Evolutionary conservation across 2,888 invertebrate genomes (phyloP), one percentile per base, ranked within the genome.

Genomic region (Chrysotoxum bicinctum): DNA sequence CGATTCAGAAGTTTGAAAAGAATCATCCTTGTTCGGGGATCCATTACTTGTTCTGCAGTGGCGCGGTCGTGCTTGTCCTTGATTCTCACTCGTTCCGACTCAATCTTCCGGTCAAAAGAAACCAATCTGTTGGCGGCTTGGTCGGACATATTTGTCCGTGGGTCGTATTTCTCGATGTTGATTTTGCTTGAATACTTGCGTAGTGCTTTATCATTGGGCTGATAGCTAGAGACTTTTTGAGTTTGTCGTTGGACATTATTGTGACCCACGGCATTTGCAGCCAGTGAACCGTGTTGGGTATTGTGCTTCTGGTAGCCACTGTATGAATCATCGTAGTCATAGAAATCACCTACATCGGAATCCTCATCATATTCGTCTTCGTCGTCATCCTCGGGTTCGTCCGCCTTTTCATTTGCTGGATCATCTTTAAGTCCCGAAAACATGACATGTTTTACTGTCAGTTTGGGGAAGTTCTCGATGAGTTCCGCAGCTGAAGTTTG

Each of bases 31-130:
- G 99, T 99, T 14, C 98, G 93, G 0, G 98, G 97, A 92, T 99
- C 99, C 95, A 99, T 96, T 0, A 99, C 99, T 92, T 98, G 98
- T 90, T 99, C 99, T 0, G 96, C 97, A 0, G 99, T 99, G 0
- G 99, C 99, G 74, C 98, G 93, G 91, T 99, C 98, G 90, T 97
- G 95, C 91, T 98, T 99, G 90, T 99, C 99, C 90, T 97, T 97
- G 0, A 94, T 94, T 88, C 96, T 93, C 8, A 95, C 93, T 78
- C 96, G 93, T n/a, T 94, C 95, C 87, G 94, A 94, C 48, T 96
- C 95, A 74, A 92, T 91, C 88, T 94, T 95, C 82, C 94, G 94
- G 87, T 95, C 94, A 88, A 94, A 95, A 87, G 94, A 94, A 16
- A 95, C 94, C 66, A 97, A 92, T 76, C 94, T 93, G 90, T 96